Evolutionary conservation across 2,797 vertebrate genomes (phyloP).

Genomic region (Anableps anableps): DNA sequence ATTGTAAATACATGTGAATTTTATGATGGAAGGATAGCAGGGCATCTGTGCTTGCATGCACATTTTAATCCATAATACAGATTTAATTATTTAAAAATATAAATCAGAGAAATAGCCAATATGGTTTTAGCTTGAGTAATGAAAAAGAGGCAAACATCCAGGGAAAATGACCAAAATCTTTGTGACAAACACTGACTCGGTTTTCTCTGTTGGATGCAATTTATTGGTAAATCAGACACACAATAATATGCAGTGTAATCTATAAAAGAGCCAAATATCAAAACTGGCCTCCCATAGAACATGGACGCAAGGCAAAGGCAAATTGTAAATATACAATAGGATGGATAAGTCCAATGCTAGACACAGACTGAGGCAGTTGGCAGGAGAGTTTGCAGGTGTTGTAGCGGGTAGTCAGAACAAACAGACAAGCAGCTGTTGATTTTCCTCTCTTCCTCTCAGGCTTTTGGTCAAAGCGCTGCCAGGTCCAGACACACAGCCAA

Average conservation of each 20-base stretch:
- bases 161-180: conserved; percentile 37
- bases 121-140: conserved; percentile 42
- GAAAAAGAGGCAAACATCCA: conserved; percentile 28
- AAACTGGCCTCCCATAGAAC: conserved; percentile 29
- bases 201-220: conserved; percentile 19
- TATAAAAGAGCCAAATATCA: conserved; percentile 28
- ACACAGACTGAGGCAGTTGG: conserved; percentile 41
- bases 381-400: conserved; percentile 43
- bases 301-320: conserved; percentile 15
- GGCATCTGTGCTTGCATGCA: conserved; percentile 17
- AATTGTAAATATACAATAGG: conserved; percentile 24
- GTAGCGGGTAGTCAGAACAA: conserved; percentile 43
- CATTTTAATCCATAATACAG: conserved; percentile 23
- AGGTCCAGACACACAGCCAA: conserved; percentile 52
- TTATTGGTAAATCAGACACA: conserved; percentile 36
- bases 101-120: conserved; percentile 31
- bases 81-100: conserved; percentile 49
- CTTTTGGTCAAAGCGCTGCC: conserved; percentile 68
- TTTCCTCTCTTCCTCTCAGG: conserved; percentile 44
- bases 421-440: conserved; percentile 63
- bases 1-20: background rate
- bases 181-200: conserved; percentile 33
- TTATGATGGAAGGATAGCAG: background rate
- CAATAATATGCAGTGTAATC: conserved; percentile 29
- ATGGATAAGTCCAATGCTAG: conserved; percentile 41